Conservation (phyloP, 2,888 invertebrate species). For the Erpobdella octoculata region DNA sequence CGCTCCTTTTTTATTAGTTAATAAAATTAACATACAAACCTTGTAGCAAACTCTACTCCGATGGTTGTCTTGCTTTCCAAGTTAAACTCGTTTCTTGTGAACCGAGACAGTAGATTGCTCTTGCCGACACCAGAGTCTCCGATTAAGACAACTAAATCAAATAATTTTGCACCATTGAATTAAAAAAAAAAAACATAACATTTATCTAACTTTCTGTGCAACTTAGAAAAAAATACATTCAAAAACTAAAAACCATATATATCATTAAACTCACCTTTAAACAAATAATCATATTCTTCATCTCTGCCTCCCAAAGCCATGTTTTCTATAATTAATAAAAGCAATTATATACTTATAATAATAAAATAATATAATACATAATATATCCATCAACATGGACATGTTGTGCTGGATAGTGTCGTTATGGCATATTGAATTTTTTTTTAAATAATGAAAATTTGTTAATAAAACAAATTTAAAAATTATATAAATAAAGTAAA, state of each 20-base stretch:
- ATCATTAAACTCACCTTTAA: constrained; percentile 24
- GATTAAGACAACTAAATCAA: constrained; percentile 93
- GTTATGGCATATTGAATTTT: too few species aligned
- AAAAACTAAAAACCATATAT: neutral
- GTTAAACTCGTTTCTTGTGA: constrained; percentile 99
- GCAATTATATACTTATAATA: too few species aligned
- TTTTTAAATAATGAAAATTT: too few species aligned
- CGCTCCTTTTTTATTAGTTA: neutral
- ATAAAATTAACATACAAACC: constrained; percentile 35
- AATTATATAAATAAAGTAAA: too few species aligned
- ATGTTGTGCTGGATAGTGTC: too few species aligned
- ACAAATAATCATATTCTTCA: constrained; percentile 27
- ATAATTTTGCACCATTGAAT: too few species aligned
- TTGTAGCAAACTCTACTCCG: constrained; percentile 95
- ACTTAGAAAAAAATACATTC: neutral
- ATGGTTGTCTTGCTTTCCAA: constrained; percentile 63
- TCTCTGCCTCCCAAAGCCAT: constrained; percentile 26
- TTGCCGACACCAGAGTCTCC: constrained; percentile 56
- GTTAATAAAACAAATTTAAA: too few species aligned
- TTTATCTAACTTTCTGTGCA: neutral
- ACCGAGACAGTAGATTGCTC: constrained; percentile 84
- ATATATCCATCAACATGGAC: too few species aligned
- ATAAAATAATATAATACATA: too few species aligned
- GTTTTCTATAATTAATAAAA: neutral
- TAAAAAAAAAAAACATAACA: neutral